Base-by-base conservation (phyloP, 1,140 invertebrate genomes). In the Megalonaias nervosa region DNA sequence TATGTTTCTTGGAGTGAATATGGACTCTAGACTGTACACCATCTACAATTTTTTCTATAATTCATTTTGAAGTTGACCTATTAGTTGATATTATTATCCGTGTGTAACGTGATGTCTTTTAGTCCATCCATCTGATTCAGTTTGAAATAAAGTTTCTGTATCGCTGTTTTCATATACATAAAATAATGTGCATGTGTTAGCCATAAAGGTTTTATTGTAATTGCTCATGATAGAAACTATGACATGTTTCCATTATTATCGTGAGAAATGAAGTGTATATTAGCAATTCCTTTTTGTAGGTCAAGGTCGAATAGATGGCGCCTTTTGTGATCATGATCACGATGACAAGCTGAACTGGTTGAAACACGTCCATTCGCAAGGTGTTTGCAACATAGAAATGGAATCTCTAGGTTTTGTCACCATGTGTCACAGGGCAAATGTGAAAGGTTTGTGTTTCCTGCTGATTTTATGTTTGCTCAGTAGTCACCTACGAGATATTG, bases 301-400 rank as follows among this genome's bases (percentile, higher is more conserved):
- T 73, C 97, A 99, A 92, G 98, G 95, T 5, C 93, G 98, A 74
- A 90, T 99, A 75, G 98, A 99, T 90, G 98, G 98, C 2, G 97
- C 97, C 11, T 99, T 99, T 91, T 99, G 98, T 90, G 96, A 98
- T 75, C 99, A 96, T 90, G 94, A 93, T 2, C 95, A 97, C 88
- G 91, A 92, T 1, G 97, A 99, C 66, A 98, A 98, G 91, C 94
- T 97, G 92, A 94, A 94, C 19, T 99, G 97, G 86, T 91, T 99
- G 71, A 92, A 94, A 58, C 93, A 94, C 77, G 87, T 99, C 69
- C 93, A 95, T 61, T 93, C 95, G 23, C 90, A 93, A 26, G 97
- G 96, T 2, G 95, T 99, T 6, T 93, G 95, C 1, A 99, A 99
- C 89, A 99, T 99, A 82, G 98, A 99, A 92, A 99, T 99, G 98